Evolutionary conservation across 2,888 invertebrate species (phyloP).

Genomic region (Platycheirus albimanus): DNA sequence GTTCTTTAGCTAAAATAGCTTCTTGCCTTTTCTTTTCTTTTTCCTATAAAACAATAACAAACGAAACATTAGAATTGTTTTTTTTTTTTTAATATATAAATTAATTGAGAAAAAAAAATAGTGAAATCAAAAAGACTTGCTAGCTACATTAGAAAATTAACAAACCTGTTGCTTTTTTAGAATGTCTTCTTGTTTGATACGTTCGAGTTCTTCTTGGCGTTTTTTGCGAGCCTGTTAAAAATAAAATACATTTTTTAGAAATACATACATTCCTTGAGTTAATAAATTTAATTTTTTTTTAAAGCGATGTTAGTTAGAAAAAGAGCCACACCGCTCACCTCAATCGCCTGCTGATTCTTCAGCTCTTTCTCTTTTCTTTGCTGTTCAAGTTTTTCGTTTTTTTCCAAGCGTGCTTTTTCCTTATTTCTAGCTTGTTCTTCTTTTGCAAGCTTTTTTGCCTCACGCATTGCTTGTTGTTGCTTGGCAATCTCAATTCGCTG

Average conservation of each 20-base stretch:
- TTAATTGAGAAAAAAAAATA: constrained; percentile 17
- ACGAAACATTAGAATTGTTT: constrained; percentile 68
- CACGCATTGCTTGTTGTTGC: constrained; percentile 88
- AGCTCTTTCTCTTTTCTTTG: constrained; percentile 91
- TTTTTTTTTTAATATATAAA: constrained; percentile 3
- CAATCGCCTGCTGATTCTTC: constrained; percentile 92
- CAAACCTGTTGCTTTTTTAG: constrained; percentile 92
- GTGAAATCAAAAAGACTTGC: constrained; percentile 25
- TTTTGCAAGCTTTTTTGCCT: constrained; percentile 89
- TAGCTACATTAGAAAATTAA: constrained; percentile 8
- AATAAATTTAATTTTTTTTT: background rate
- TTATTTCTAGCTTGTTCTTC: constrained; percentile 85
- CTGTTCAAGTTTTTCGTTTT: constrained; percentile 92
- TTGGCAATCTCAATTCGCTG: constrained; percentile 89
- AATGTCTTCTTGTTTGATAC: constrained; percentile 92
- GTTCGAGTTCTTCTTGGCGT: constrained; percentile 93
- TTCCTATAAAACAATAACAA: constrained; percentile 86
- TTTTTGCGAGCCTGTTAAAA: constrained; percentile 90
- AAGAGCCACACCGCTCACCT: constrained; percentile 85
- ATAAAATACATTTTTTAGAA: background rate
- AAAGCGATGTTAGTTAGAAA: constrained; percentile 47
- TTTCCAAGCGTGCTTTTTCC: constrained; percentile 85
- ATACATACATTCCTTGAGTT: background rate
- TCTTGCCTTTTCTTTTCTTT: constrained; percentile 95
- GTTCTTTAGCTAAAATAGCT: constrained; percentile 93